Conservation (phyloP, 2,888 invertebrate genomes). For the Cyclophora punctaria region DNA sequence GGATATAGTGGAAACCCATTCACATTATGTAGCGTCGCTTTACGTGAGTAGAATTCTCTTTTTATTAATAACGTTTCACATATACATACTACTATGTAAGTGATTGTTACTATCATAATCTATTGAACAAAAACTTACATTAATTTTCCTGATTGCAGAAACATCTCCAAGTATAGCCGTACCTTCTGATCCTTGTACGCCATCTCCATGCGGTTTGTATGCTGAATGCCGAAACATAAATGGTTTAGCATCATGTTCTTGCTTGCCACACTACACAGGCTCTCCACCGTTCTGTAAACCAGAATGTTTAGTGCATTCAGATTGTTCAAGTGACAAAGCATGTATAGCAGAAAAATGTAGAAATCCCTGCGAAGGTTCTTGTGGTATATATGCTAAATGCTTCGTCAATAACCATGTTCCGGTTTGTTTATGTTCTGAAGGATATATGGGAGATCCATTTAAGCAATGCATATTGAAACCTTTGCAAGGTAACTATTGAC, state of each 20-base stretch:
- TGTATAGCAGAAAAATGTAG: constrained; percentile 81
- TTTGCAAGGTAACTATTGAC: constrained; percentile 48
- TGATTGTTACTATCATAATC: too few species aligned
- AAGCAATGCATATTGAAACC: constrained; percentile 75
- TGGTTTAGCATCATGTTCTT: constrained; percentile 81
- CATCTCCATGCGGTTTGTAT: constrained; percentile 83
- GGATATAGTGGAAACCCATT: constrained; percentile 82
- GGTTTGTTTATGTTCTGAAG: constrained; percentile 80
- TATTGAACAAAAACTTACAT: too few species aligned
- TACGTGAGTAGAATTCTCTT: constrained; percentile 61
- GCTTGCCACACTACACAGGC: constrained; percentile 78
- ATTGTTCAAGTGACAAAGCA: constrained; percentile 78
- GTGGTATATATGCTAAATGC: constrained; percentile 80
- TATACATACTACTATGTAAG: too few species aligned
- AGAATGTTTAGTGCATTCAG: constrained; percentile 79
- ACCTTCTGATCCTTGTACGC: constrained; percentile 79
- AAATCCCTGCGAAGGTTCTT: constrained; percentile 81
- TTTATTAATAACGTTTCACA: too few species aligned
- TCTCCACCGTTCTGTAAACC: constrained; percentile 79
- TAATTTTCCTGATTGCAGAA: constrained; percentile 30
- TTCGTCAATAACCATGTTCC: constrained; percentile 82
- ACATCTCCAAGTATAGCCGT: constrained; percentile 41
- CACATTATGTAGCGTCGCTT: constrained; percentile 72
- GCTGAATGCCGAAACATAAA: constrained; percentile 84
- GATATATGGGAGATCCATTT: constrained; percentile 82